phyloP scores from a whole-genome alignment of 2,797 vertebrate species.

The Rachycentron canadum region DNA sequence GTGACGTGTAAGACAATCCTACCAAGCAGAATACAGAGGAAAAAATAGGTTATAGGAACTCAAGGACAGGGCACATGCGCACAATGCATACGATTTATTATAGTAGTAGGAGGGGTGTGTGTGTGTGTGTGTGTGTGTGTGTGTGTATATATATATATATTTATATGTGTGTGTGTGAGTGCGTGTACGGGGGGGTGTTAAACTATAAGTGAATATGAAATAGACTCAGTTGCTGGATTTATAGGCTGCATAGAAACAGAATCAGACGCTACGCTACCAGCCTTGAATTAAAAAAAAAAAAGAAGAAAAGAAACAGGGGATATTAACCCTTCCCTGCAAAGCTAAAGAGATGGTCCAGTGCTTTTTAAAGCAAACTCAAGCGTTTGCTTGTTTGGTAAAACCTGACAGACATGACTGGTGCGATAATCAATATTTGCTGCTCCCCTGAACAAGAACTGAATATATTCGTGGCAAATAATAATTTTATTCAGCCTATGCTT shows the following conservation, averaged over 20 bases:
- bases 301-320: not conserved
- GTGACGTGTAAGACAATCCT: conserved; percentile 80
- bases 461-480: conserved; percentile 30
- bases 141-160: conserved; percentile 4
- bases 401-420: conserved; percentile 51
- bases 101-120: conserved; percentile 53
- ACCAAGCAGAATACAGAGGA: conserved; percentile 69
- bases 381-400: conserved; percentile 47
- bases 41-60: conserved; percentile 79
- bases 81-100: conserved; percentile 66
- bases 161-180: conserved; percentile 9
- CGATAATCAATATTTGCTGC: conserved; percentile 58
- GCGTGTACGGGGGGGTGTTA: not conserved
- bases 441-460: conserved; percentile 50
- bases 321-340: conserved; percentile 37
- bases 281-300: not conserved
- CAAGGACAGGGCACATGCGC: conserved; percentile 82
- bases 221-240: conserved; percentile 47
- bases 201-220: conserved; percentile 74
- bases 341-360: not conserved
- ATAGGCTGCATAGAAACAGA: conserved; percentile 46
- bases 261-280: not conserved
- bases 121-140: conserved; percentile 30
- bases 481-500: conserved; percentile 22
- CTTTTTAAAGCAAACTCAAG: conserved; percentile 25